Base-by-base conservation (phyloP, 2,797 vertebrate species). In the Notolabrus celidotus region DNA sequence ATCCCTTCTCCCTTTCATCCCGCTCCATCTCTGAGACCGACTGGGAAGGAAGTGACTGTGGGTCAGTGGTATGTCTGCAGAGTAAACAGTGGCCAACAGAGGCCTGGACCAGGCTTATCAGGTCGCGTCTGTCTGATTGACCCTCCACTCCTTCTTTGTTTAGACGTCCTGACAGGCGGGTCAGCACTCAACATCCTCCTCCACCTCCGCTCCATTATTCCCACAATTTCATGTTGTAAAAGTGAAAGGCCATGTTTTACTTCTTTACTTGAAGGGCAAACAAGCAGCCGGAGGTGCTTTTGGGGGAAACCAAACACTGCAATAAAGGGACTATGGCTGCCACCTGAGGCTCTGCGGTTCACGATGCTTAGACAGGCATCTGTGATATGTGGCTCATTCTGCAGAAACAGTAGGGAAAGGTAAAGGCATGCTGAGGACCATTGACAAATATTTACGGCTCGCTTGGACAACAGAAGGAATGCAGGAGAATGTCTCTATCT, bases 171-270 rank as follows among this genome's bases (percentile, higher is more conserved):
- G 87, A 85, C 86, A 86, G 84, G 76, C 83, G 77, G 88, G 88
- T 90, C 86, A 89, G 62, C 68, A 49, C 74, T 91, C 86, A 85
- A 88, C 85, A 91, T 89, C 82, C 86, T 89, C 88, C 79, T 85
- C 85, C 74, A 52, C 84, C 77, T 72, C 61, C 3, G 27, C 27
- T 62, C 85, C 82, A 84, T 89, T 92, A 91, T 93, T 92, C 88
- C 79, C 87, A 91, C 87, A 90, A 89, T 86, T 90, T 90, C 75
- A 66, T 87, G 88, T 87, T 92, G 88, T 92, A 90, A 88, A 90
- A 89, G 90, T 92, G 89, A 92, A 92, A 89, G 86, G 83, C 86
- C 87, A 89, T 83, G 89, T 92, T 91, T 91, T 80, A 85, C 84
- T 89, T 92, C 80, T 89, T 90, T 87, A 86, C 86, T 87, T 89